These are phyloP conservation scores for Bursaphelenchus okinawaensis DNA, from an alignment of 2,888 invertebrate species.

Conservation along the genomic window DNA sequence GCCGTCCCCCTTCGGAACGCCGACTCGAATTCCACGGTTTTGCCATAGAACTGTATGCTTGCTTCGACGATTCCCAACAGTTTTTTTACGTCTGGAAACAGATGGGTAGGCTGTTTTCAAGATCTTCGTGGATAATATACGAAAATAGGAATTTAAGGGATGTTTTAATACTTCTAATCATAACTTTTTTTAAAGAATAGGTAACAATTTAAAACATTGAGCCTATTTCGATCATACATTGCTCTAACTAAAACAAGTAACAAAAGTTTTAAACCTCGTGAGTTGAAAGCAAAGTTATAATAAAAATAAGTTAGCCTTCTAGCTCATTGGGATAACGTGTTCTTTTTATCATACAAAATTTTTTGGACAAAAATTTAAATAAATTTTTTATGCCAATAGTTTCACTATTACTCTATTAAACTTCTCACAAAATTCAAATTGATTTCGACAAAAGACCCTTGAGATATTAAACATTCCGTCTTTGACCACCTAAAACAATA, in stretches of 20 bases:
- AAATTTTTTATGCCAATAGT: too few species aligned
- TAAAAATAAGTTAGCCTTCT: too few species aligned
- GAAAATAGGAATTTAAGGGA: background rate
- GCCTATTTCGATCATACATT: background rate
- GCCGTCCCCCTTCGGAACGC: slow-evolving; percentile 40
- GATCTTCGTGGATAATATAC: background rate
- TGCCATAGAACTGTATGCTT: slow-evolving; percentile 90
- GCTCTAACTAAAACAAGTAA: background rate
- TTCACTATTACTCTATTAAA: too few species aligned
- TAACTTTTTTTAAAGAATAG: too few species aligned
- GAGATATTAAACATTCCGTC: too few species aligned
- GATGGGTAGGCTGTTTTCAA: slow-evolving; percentile 5
- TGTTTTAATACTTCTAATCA: background rate
- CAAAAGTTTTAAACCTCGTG: slow-evolving; percentile 2
- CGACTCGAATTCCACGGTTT: slow-evolving; percentile 78
- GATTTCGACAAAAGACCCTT: too few species aligned
- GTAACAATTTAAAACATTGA: background rate
- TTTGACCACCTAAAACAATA: too few species aligned
- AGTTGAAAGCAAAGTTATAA: slow-evolving; percentile 5
- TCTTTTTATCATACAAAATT: too few species aligned
- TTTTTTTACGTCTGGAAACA: slow-evolving; percentile 78
- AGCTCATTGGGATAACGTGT: too few species aligned
- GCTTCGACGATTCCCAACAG: slow-evolving; percentile 81
- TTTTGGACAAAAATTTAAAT: too few species aligned
- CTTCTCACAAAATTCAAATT: too few species aligned